Evolutionary conservation across 2,797 vertebrate genomes (phyloP), one percentile per base, ranked within the genome.

Genomic region (Falco columbarius): DNA sequence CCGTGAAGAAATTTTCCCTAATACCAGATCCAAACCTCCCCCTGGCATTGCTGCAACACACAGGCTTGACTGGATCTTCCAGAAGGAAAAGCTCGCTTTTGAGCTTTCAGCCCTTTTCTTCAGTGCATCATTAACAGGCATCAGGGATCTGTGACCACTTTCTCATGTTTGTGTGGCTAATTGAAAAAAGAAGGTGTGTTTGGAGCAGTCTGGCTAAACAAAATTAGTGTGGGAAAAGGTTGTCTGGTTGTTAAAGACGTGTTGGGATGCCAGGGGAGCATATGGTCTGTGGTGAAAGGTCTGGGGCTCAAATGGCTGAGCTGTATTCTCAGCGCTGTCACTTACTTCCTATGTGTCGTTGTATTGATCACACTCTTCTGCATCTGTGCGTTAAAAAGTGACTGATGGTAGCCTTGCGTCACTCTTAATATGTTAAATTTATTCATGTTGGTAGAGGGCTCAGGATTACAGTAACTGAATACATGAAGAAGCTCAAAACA

Each of bases 261-360:
- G 90, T 30, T 77, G 95, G 83, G 95, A 61, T 93, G 92, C 88
- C 86, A 21, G 91, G 81, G 73, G 73, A 96, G 94, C 92, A 93
- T 89, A 84, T 93, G 90, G 92, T 65, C 66, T 20, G 54, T 86
- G 95, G 70, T 84, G 91, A 91, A 86, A 93, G 94, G 87, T 83
- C 90, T 2, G 3, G 86, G 89, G 61, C 61, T 89, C 76, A 71
- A 34, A 89, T 36, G 59, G 88, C 88, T 66, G 65, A 20, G 81
- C n/a, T 3, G 36, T 10, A 7, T 91, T 94, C 93, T 55, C 91
- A 1, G 47, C 7, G 17, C 94, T 92, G 71, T 51, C 90, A 3
- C 89, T 80, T 34, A 15, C 80, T 88, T 90, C 87, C 81, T 68
- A 12, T 14, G 29, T 3, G 83, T 91, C 21, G 40, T 40, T 36